Percentiles rank a stretch among this genome's conserved stretches.
phyloP scores from a whole-genome alignment of 2,888 invertebrate species.

The Eurytoma adleriae region DNA sequence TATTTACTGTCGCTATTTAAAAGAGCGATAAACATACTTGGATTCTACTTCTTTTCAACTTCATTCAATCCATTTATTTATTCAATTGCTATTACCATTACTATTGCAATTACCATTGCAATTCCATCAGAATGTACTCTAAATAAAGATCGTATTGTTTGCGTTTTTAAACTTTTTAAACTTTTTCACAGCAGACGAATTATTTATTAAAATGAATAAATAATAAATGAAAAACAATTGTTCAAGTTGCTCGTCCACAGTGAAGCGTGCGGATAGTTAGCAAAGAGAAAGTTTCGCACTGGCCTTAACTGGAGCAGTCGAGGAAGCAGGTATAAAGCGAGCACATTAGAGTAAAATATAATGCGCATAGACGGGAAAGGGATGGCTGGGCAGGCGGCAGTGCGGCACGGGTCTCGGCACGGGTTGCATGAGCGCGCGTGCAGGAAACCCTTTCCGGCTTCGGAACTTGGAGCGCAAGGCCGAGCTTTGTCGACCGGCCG shows the following conservation, averaged over 20 bases:
- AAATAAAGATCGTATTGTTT: too few relatives aligned
- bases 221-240: too few relatives aligned
- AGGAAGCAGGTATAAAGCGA: not conserved
- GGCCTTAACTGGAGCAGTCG: not conserved
- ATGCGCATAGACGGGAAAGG: not conserved
- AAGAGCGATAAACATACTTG: too few relatives aligned
- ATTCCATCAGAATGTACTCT: too few relatives aligned
- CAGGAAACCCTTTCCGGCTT: constrained; percentile 9
- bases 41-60: too few relatives aligned
- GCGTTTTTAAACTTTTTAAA: too few relatives aligned
- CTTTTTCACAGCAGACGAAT: too few relatives aligned
- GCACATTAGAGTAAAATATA: constrained; percentile 1
- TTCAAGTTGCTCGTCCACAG: not conserved
- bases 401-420: not conserved
- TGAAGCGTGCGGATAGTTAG: not conserved
- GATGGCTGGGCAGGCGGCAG: not conserved
- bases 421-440: not conserved
- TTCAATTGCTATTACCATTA: too few relatives aligned
- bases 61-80: too few relatives aligned
- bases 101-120: too few relatives aligned
- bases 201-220: too few relatives aligned
- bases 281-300: constrained; percentile 17
- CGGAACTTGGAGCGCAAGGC: not conserved
- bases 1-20: too few relatives aligned
- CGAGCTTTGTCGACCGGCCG: not conserved